Conservation (phyloP, 2,113 vertebrate genomes). For the Bubo bubo region DNA sequence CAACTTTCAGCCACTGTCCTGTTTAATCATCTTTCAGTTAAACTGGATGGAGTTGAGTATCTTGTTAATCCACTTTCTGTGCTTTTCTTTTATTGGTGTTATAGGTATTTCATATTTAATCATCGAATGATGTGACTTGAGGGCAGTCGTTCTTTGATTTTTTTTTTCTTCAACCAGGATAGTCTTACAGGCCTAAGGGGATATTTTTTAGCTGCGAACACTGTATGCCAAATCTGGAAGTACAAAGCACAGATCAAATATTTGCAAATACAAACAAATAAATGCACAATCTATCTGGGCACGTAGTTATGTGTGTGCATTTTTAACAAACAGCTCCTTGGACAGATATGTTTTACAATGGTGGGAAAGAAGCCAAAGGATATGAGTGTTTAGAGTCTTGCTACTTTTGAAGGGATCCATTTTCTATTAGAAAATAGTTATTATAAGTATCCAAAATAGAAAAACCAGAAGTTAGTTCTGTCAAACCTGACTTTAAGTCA, state of each 20-base stretch:
- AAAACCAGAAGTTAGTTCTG: neutral
- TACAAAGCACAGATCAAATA: neutral
- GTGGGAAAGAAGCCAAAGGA: neutral
- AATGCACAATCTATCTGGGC: neutral
- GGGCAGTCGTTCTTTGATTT: neutral
- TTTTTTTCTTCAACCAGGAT: neutral
- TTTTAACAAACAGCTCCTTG: neutral
- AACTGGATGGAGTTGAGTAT: neutral
- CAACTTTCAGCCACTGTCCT: neutral
- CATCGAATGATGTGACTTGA: neutral
- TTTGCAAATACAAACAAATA: conserved; percentile 20
- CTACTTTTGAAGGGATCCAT: neutral
- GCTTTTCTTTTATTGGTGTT: conserved; percentile 18
- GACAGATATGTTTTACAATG: neutral
- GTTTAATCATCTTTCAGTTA: neutral
- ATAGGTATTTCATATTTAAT: conserved; percentile 44
- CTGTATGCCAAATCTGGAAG: neutral
- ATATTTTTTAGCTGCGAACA: neutral
- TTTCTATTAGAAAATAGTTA: neutral
- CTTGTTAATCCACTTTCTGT: conserved; percentile 41
- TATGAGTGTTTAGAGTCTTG: neutral
- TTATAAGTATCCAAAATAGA: neutral
- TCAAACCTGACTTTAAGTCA: conserved; percentile 29
- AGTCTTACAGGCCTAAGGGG: neutral
- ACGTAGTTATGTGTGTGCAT: neutral